Percentiles rank a stretch among this genome's conserved stretches.
Conservation (phyloP, 2,888 invertebrate species). For the Apamea monoglypha region DNA sequence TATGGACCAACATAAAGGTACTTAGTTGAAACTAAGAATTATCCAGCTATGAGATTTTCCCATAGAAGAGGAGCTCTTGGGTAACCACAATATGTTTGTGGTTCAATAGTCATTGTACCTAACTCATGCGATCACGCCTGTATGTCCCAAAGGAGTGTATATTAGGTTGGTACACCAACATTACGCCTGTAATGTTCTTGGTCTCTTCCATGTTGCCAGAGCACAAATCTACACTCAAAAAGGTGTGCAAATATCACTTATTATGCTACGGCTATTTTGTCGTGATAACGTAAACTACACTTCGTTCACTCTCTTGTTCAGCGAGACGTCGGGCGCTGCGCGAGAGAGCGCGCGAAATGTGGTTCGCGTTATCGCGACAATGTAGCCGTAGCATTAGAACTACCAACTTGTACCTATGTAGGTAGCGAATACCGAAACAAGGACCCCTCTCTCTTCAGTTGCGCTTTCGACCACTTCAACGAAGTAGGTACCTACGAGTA, state of each 20-base stretch:
- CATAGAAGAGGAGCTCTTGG: background rate
- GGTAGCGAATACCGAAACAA: background rate
- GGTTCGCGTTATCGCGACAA: too few species aligned
- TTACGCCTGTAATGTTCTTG: background rate
- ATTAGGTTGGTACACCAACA: background rate
- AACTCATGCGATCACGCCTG: background rate
- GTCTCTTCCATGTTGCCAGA: background rate
- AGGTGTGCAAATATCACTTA: background rate
- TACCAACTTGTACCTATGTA: background rate
- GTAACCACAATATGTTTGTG: background rate
- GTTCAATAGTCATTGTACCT: too few species aligned
- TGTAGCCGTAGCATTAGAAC: background rate
- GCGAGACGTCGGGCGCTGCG: too few species aligned
- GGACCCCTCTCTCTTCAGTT: background rate
- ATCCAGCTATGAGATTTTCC: background rate
- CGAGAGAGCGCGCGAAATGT: too few species aligned
- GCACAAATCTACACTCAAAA: background rate
- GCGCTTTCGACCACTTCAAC: background rate
- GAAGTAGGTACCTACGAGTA: background rate
- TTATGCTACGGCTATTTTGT: too few species aligned
- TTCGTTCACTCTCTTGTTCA: too few species aligned
- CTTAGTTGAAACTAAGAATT: background rate
- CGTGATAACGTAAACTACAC: too few species aligned
- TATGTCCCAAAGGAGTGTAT: background rate
- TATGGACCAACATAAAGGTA: background rate